Conservation (phyloP, 1,140 invertebrate species). For the Orchestia grillus region DNA sequence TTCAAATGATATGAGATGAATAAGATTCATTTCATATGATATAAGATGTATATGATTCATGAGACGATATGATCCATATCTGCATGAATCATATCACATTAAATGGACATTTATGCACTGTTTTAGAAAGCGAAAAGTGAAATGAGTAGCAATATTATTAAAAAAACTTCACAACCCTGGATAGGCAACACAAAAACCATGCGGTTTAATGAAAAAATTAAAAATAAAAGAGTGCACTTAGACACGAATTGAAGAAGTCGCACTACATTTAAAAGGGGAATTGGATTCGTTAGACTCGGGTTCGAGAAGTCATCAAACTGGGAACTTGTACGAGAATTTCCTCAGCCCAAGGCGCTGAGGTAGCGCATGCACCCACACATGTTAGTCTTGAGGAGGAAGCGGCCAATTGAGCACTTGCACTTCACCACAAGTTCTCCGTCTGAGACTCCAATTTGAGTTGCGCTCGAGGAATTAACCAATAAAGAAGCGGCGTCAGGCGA, state of each 20-base stretch:
- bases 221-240: neutral
- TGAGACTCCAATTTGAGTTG: neutral
- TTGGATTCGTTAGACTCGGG: neutral
- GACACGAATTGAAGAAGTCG: neutral
- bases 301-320: neutral
- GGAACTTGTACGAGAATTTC: neutral
- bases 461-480: neutral
- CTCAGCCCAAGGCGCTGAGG: neutral
- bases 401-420: neutral
- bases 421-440: neutral
- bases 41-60: too few relatives aligned
- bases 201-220: neutral
- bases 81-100: too few relatives aligned
- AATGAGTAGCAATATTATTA: too few relatives aligned
- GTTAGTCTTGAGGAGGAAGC: neutral
- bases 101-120: too few relatives aligned
- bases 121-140: too few relatives aligned
- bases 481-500: neutral
- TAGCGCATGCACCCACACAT: neutral
- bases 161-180: too few relatives aligned
- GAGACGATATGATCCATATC: too few relatives aligned
- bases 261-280: neutral
- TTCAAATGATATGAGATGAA: too few relatives aligned
- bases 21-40: too few relatives aligned
- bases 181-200: neutral